Evolutionary conservation across 2,113 vertebrate species (phyloP).

Genomic region (Pteruthius melanotis): DNA sequence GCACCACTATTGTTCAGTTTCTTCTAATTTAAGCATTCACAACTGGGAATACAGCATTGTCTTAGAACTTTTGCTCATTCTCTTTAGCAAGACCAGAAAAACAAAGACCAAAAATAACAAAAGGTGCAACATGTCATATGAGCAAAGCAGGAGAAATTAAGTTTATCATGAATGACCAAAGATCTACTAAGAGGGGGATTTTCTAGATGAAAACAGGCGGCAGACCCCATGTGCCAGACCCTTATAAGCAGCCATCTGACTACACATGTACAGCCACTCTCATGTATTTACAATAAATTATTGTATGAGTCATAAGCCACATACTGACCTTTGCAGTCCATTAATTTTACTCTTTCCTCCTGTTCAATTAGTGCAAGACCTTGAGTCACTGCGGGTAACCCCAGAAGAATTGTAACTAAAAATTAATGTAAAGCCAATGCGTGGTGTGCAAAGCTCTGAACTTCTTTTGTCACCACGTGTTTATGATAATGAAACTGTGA

Average conservation of each 20-base stretch:
- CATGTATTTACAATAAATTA: slow-evolving; percentile 11
- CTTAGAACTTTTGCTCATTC: not conserved
- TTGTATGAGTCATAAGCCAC: slow-evolving; percentile 13
- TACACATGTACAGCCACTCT: not conserved
- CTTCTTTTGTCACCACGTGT: not conserved
- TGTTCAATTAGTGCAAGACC: slow-evolving; percentile 59
- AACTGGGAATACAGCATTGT: not conserved
- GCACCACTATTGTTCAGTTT: not conserved
- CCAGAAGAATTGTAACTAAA: slow-evolving; percentile 29
- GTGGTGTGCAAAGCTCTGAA: not conserved
- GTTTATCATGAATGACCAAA: not conserved
- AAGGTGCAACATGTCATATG: not conserved
- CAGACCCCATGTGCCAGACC: not conserved
- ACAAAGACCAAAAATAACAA: not conserved
- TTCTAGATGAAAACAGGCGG: not conserved
- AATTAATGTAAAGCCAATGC: not conserved
- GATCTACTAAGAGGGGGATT: fast-evolving
- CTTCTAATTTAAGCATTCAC: not conserved
- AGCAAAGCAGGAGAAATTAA: not conserved
- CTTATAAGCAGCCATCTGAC: not conserved
- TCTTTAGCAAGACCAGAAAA: not conserved
- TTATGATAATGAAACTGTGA: slow-evolving; percentile 47
- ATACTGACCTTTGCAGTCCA: slow-evolving; percentile 53
- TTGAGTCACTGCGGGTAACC: slow-evolving; percentile 36
- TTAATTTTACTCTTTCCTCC: slow-evolving; percentile 59